phyloP scores from a whole-genome alignment of 2,113 vertebrate genomes.

The Cochlearius cochlearius region DNA sequence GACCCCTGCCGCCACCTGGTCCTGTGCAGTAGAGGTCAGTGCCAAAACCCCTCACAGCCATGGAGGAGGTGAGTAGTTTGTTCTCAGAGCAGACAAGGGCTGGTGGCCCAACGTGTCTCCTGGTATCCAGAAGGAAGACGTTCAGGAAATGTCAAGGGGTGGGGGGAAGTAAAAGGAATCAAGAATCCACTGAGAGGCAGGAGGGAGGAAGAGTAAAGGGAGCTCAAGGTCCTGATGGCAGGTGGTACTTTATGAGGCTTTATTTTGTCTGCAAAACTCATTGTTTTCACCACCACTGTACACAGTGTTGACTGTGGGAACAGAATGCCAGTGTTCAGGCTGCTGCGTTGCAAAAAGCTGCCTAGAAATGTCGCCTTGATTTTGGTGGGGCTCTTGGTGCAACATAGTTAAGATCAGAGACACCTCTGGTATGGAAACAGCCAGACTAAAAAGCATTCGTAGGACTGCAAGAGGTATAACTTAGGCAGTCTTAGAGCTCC shows the following conservation, averaged over 20 bases:
- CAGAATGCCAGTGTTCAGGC: not conserved
- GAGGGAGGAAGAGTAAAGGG: not conserved
- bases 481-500: not conserved
- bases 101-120: not conserved
- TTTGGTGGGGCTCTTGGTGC: not conserved
- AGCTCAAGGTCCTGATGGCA: not conserved
- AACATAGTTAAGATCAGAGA: not conserved
- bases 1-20: not conserved
- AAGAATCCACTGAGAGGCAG: not conserved
- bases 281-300: not conserved
- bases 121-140: not conserved
- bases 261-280: not conserved
- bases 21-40: not conserved
- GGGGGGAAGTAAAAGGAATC: not conserved
- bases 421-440: not conserved
- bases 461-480: accelerated
- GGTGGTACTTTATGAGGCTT: not conserved
- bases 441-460: not conserved
- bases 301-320: not conserved
- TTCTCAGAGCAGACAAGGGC: not conserved
- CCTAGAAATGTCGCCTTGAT: not conserved
- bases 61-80: not conserved
- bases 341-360: not conserved
- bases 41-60: not conserved
- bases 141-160: not conserved